phyloP scores from a whole-genome alignment of 2,797 vertebrate genomes.

The Coregonus sp. region DNA sequence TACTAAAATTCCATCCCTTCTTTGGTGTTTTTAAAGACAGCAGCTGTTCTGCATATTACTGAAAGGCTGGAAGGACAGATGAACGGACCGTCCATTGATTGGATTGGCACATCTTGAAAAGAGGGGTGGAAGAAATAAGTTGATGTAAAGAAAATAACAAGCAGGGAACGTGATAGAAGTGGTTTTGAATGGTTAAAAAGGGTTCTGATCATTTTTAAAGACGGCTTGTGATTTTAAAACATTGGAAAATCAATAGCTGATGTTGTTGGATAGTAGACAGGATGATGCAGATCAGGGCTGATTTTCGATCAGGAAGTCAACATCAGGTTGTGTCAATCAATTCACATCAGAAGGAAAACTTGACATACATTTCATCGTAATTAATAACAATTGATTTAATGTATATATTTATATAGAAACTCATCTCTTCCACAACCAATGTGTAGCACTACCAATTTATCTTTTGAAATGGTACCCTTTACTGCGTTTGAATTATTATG shows the following conservation, averaged over 20 bases:
- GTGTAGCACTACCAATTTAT: neutral
- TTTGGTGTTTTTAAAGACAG: constrained; percentile 48
- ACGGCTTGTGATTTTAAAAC: neutral
- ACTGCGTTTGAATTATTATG: neutral
- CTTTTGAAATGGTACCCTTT: neutral
- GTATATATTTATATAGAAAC: neutral
- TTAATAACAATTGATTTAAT: neutral
- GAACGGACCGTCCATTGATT: constrained; percentile 51
- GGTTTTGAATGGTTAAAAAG: constrained; percentile 8
- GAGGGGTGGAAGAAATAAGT: constrained; percentile 44
- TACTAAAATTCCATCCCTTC: constrained; percentile 11
- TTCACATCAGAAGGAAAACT: neutral
- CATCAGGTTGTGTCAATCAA: neutral
- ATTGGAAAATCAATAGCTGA: neutral
- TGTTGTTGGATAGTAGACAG: neutral
- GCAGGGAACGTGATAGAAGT: constrained; percentile 9
- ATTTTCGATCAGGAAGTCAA: neutral
- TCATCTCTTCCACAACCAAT: neutral
- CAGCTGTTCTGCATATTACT: constrained; percentile 45
- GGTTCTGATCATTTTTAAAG: neutral
- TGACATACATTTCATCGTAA: neutral
- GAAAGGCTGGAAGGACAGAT: constrained; percentile 44
- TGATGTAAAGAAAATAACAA: constrained; percentile 34
- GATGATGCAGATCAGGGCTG: neutral
- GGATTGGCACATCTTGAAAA: constrained; percentile 48